phyloP scores from a whole-genome alignment of 2,888 invertebrate species.

The Phortica magna region DNA sequence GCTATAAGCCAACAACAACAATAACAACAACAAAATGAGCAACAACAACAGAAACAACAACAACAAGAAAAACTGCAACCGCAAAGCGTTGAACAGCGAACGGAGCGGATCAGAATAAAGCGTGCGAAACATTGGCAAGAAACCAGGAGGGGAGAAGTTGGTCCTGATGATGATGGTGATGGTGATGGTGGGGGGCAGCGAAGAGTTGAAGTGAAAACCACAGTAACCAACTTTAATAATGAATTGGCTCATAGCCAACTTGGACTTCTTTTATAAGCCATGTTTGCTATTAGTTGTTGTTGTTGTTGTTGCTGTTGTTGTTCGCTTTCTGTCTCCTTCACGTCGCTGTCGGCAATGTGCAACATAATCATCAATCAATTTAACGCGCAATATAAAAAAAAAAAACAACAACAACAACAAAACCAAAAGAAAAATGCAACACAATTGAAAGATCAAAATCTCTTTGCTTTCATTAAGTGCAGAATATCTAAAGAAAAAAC shows the following conservation, averaged over 20 bases:
- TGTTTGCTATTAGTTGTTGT: not conserved
- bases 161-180: not conserved
- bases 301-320: constrained; percentile 3
- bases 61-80: not conserved
- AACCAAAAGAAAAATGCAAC: constrained; percentile 10
- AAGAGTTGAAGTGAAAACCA: not conserved
- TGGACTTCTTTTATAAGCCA: not conserved
- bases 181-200: no score
- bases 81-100: not conserved
- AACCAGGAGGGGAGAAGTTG: no score
- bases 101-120: not conserved
- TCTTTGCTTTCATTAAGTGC: no score
- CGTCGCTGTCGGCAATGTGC: constrained; percentile 1
- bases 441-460: no score
- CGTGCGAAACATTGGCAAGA: no score
- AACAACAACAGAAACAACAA: not conserved
- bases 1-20: no score
- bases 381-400: not conserved
- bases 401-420: not conserved
- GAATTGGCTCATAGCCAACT: constrained; percentile 26
- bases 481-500: no score
- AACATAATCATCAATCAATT: not conserved
- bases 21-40: no score
- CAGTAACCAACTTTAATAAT: constrained; percentile 22
- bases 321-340: not conserved